Conservation (phyloP, 2,113 vertebrate species). For the Oophaga pumilio region DNA sequence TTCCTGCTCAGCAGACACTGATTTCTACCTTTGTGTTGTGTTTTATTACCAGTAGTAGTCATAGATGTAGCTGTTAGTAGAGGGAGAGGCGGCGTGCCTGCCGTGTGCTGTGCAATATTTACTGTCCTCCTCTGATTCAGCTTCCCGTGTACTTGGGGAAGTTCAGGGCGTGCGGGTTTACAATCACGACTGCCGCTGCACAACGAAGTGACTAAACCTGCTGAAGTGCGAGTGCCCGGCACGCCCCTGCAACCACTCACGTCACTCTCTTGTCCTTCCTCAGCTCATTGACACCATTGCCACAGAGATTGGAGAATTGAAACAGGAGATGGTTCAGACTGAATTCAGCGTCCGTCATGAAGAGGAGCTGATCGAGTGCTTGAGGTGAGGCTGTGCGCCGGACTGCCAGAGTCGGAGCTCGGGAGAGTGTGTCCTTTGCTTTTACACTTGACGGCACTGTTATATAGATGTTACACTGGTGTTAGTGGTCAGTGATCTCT, state of each 20-base stretch:
- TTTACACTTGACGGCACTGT: not conserved
- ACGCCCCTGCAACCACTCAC: slow-evolving; percentile 70
- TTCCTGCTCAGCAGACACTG: not conserved
- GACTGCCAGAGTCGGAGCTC: not conserved
- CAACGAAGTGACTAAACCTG: slow-evolving; percentile 62
- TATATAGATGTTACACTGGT: not conserved
- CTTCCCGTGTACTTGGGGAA: slow-evolving; percentile 65
- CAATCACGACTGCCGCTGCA: slow-evolving; percentile 57
- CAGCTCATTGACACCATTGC: slow-evolving; percentile 93
- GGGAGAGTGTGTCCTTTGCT: not conserved
- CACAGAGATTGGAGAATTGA: slow-evolving; percentile 88
- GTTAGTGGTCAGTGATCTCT: not conserved
- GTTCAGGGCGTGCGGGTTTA: slow-evolving; percentile 62
- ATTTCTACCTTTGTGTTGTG: not conserved
- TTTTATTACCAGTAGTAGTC: not conserved
- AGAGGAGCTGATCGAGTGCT: slow-evolving; percentile 64
- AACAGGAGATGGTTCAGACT: slow-evolving; percentile 89
- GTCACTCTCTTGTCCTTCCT: slow-evolving; percentile 72
- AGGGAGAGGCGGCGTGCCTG: not conserved
- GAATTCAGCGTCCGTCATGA: slow-evolving; percentile 71
- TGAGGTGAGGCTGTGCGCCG: slow-evolving; percentile 68
- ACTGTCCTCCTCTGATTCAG: slow-evolving; percentile 24
- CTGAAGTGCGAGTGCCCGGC: slow-evolving; percentile 48
- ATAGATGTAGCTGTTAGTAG: not conserved
- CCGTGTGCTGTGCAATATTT: not conserved